Evolutionary conservation across 2,113 vertebrate genomes (phyloP).

Genomic region (Pantherophis guttatus): DNA sequence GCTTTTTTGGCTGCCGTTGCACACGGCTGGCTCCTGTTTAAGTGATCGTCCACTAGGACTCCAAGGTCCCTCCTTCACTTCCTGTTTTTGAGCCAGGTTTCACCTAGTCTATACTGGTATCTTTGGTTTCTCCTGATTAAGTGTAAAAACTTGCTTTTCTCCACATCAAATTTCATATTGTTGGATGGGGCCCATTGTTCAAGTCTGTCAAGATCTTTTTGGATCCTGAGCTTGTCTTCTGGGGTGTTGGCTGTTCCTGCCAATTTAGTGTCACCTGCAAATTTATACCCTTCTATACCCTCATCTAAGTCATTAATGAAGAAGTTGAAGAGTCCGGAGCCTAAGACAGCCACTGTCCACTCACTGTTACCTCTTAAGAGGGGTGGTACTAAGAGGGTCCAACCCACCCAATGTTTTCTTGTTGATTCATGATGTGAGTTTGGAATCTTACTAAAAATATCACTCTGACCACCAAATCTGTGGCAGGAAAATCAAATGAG

Average conservation of each 20-base stretch:
- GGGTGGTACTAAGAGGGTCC: not conserved
- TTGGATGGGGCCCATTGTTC: not conserved
- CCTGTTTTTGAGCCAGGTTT: not conserved
- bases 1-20: not conserved
- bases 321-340: no score
- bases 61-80: not conserved
- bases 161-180: not conserved
- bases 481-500: not conserved
- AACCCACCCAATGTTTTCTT: not conserved
- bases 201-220: not conserved
- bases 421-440: not conserved
- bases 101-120: not conserved
- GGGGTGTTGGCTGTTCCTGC: not conserved
- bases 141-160: not conserved
- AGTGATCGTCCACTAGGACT: not conserved
- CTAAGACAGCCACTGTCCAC: not conserved
- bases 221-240: not conserved
- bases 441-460: not conserved
- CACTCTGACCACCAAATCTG: not conserved
- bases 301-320: no score
- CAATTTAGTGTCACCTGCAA: not conserved
- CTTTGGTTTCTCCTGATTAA: not conserved
- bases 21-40: not conserved
- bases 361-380: not conserved
- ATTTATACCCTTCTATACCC: not conserved